Evolutionary conservation across 2,797 vertebrate genomes (phyloP).

Genomic region (Falco concolor): DNA sequence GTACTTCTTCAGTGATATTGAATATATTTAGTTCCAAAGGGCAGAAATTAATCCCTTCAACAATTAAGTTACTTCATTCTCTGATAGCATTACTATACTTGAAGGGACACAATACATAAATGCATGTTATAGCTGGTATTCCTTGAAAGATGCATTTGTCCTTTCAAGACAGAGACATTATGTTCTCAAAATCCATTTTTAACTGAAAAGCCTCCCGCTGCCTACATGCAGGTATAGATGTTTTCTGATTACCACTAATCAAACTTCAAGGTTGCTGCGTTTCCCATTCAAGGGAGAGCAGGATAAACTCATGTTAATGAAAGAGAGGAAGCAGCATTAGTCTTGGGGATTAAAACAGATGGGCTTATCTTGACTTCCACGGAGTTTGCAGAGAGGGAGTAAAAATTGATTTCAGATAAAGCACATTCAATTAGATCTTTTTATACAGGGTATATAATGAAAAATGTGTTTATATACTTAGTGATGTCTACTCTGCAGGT

Average conservation of each 20-base stretch:
- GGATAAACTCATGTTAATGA: not conserved
- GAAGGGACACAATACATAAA: not conserved
- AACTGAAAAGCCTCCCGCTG: not conserved
- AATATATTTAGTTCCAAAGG: not conserved
- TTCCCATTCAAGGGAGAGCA: not conserved
- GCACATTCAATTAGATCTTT: not conserved
- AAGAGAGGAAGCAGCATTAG: not conserved
- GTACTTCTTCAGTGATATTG: not conserved
- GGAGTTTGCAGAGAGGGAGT: not conserved
- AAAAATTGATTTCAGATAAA: not conserved
- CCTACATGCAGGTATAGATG: not conserved
- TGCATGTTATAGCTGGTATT: not conserved
- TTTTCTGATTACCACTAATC: not conserved
- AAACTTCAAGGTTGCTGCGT: not conserved
- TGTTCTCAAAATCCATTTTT: constrained; percentile 3
- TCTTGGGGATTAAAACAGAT: not conserved
- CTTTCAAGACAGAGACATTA: not conserved
- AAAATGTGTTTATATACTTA: not conserved
- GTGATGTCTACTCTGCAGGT: not conserved
- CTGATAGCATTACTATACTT: not conserved
- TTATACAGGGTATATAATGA: not conserved
- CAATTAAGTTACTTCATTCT: not conserved
- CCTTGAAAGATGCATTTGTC: not conserved
- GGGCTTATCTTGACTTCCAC: not conserved
- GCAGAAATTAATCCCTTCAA: not conserved